Conservation (phyloP, 2,888 invertebrate species). For the Athalia rosae region DNA sequence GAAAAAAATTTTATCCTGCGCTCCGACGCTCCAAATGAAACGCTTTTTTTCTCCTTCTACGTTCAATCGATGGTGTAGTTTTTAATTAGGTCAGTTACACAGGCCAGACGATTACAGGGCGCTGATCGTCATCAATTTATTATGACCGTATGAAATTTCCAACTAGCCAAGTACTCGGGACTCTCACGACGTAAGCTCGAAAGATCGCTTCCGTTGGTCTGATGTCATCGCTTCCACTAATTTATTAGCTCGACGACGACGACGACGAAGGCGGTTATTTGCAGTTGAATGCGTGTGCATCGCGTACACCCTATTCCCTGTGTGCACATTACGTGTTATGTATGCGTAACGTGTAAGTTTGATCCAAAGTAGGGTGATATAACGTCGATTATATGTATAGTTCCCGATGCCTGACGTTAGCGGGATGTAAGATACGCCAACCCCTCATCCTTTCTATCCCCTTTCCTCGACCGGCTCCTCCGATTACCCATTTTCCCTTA, state of each 20-base stretch:
- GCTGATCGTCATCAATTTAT: slow-evolving; percentile 1
- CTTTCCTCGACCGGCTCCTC: not conserved
- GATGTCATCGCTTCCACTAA: slow-evolving; percentile 65
- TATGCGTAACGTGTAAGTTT: too few relatives aligned
- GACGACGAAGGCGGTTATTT: too few relatives aligned
- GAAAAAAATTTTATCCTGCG: too few relatives aligned
- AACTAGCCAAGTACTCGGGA: slow-evolving; percentile 36
- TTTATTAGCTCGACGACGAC: not conserved
- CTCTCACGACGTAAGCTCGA: slow-evolving; percentile 59
- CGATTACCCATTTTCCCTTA: slow-evolving; percentile 8
- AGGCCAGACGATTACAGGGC: not conserved
- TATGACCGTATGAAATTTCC: slow-evolving; percentile 1
- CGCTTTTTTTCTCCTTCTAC: too few relatives aligned
- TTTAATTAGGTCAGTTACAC: too few relatives aligned
- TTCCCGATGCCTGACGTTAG: not conserved
- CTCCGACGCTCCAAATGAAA: too few relatives aligned
- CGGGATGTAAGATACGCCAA: slow-evolving; percentile 46
- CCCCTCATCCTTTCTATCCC: slow-evolving; percentile 18
- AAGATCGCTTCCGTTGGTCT: slow-evolving; percentile 70
- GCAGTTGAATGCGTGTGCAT: too few relatives aligned
- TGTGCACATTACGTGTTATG: too few relatives aligned
- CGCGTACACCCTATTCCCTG: too few relatives aligned
- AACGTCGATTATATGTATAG: too few relatives aligned
- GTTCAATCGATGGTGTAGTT: too few relatives aligned
- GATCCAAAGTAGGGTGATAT: too few relatives aligned